phyloP scores from a whole-genome alignment of 2,113 vertebrate genomes.

The Larimichthys polyactis region DNA sequence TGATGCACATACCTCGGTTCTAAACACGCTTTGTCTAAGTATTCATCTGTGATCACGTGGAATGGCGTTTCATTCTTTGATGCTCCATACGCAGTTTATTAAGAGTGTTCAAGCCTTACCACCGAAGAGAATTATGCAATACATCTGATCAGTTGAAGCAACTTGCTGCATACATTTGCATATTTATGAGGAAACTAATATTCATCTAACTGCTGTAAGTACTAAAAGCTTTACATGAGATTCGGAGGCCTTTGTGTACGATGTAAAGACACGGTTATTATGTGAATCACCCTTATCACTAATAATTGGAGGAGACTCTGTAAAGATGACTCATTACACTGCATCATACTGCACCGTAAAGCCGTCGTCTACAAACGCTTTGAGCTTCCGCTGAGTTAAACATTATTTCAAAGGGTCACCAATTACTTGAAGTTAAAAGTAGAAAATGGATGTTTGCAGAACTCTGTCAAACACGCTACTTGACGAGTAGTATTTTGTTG shows the following conservation, averaged over 20 bases:
- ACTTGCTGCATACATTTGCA: conserved; percentile 49
- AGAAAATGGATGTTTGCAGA: conserved; percentile 13
- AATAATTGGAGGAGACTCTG: neutral
- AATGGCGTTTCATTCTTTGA: neutral
- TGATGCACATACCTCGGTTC: neutral
- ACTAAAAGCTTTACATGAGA: neutral
- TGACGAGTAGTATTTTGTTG: neutral
- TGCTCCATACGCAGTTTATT: neutral
- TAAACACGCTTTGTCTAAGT: neutral
- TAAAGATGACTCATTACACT: neutral
- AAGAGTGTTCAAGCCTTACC: neutral
- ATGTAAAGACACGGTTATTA: neutral
- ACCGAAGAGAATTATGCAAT: neutral
- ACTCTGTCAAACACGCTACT: neutral
- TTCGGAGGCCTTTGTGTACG: neutral
- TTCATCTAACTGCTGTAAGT: neutral
- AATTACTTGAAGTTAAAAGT: conserved; percentile 4
- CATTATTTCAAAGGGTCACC: neutral
- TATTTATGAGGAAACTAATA: conserved; percentile 26
- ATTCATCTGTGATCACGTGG: neutral
- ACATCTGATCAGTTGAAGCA: conserved; percentile 2
- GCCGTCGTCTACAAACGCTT: neutral
- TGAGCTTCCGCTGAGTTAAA: neutral
- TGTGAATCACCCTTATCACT: neutral
- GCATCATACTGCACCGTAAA: neutral